Evolutionary conservation across 2,113 vertebrate genomes (phyloP), one percentile per base, ranked within the genome.

Genomic region (Lontra canadensis): DNA sequence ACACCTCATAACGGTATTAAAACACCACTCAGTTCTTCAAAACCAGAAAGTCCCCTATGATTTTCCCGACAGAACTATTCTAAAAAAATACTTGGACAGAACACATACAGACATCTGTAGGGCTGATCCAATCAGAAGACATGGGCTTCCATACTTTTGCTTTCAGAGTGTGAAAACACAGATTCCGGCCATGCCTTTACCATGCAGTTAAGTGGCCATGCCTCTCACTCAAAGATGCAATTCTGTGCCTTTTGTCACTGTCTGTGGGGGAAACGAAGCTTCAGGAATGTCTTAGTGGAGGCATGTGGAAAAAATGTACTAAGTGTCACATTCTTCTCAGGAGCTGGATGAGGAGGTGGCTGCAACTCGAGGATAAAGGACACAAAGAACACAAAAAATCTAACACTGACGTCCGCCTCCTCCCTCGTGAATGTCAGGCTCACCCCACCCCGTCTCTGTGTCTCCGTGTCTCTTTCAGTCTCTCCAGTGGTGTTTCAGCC

Each of bases 321-420:
- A 65, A 89, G 79, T 31, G 76, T 93, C 94, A 96, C 94, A 97
- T 97, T 96, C 95, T 93, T 95, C 88, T 31, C 95, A 96, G 94
- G 92, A 85, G 65, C 63, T 82, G 42, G 57, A 23, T 96, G 96
- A 96, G 94, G 92, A 57, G 96, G 97, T 93, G 87, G 84, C 34
- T 90, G 94, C 42, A 93, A 80, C 69, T 55, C 79, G 92, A 97
- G 71, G 34, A 97, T 92, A 84, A 97, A 97, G 86, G 85, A 93
- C 49, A 63, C 21, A 95, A 91, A 96, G 96, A 95, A 97, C 94
- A 92, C 71, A 97, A 81, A 97, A 96, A 97, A 29, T 76, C 1
- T 25, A 86, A 87, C 92, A 87, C 29, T 49, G 25, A 7, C 87
- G 92, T 95, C 97, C 52, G 49, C 97, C 96, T 94, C 92, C 81